Evolutionary conservation across 2,113 vertebrate species (phyloP).

Genomic region (Hyla sarda): DNA sequence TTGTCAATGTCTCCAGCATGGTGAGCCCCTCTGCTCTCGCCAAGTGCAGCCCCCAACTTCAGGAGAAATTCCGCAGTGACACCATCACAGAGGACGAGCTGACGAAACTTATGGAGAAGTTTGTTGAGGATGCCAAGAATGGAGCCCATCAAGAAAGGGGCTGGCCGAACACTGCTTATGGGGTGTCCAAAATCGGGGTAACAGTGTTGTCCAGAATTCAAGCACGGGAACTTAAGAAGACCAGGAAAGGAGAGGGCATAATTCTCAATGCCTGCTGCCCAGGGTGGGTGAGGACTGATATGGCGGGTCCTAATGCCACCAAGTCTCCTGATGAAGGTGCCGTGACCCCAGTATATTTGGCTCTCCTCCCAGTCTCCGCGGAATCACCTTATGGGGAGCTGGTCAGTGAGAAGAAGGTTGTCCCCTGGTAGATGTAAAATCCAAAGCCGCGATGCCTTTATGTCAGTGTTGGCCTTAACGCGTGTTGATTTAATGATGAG

Average conservation of each 20-base stretch:
- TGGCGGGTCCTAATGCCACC: constrained; percentile 80
- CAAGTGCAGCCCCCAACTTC: constrained; percentile 78
- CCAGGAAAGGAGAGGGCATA: constrained; percentile 80
- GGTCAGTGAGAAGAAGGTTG: constrained; percentile 80
- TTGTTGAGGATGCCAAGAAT: constrained; percentile 78
- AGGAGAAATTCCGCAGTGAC: constrained; percentile 83
- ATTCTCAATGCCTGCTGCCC: constrained; percentile 93
- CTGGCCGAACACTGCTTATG: constrained; percentile 83
- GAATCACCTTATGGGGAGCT: constrained; percentile 83
- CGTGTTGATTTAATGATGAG: too few species aligned
- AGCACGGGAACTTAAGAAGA: constrained; percentile 73
- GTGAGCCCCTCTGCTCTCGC: constrained; percentile 65
- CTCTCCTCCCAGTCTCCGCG: constrained; percentile 78
- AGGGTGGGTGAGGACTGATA: constrained; percentile 91
- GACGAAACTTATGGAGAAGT: constrained; percentile 83
- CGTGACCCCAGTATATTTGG: constrained; percentile 85
- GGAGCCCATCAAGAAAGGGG: constrained; percentile 75
- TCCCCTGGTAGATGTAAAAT: constrained; percentile 74
- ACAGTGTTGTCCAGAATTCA: constrained; percentile 88
- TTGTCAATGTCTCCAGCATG: constrained; percentile 88
- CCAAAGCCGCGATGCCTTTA: neutral
- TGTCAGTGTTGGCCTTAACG: neutral
- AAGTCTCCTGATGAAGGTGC: constrained; percentile 90
- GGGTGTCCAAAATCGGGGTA: constrained; percentile 85
- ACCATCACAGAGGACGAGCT: constrained; percentile 88